These are phyloP conservation scores for Endotricha flammealis DNA, from an alignment of 2,888 invertebrate species.

Conservation along the genomic window DNA sequence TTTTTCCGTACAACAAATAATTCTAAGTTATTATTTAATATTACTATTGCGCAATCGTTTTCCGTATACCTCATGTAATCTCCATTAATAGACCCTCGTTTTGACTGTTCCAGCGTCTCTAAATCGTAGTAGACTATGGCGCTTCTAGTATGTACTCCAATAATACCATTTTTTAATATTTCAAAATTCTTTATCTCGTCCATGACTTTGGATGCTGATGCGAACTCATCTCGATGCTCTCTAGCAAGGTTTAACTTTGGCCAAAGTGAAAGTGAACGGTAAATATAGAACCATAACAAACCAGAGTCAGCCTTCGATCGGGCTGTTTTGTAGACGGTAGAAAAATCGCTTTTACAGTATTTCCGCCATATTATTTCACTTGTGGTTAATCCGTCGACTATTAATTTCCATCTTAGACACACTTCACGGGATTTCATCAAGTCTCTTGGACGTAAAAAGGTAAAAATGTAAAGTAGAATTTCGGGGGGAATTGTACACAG, in stretches of 20 bases:
- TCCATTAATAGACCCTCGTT: conserved; percentile 31
- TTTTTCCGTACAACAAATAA: conserved; percentile 38
- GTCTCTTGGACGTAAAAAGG: conserved; percentile 37
- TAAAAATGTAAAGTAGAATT: conserved; percentile 43
- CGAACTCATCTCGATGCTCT: conserved; percentile 49
- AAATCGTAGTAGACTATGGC: conserved; percentile 47
- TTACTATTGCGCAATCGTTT: conserved; percentile 34
- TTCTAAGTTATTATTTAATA: conserved; percentile 33
- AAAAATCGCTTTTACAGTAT: conserved; percentile 41
- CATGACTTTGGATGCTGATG: conserved; percentile 32
- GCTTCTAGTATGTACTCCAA: conserved; percentile 45
- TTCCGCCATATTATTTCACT: conserved; percentile 41
- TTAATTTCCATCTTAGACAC: conserved; percentile 42
- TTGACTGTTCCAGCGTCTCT: conserved; percentile 31
- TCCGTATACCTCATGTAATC: conserved; percentile 45
- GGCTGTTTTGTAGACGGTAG: conserved; percentile 29
- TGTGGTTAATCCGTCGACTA: conserved; percentile 40
- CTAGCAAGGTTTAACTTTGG: conserved; percentile 31
- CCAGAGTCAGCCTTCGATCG: conserved; percentile 31
- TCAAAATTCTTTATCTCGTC: conserved; percentile 46
- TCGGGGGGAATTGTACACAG: conserved; percentile 42
- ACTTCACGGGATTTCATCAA: conserved; percentile 46
- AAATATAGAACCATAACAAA: conserved; percentile 45
- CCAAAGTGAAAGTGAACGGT: conserved; percentile 53
- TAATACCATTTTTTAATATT: conserved; percentile 36